These are phyloP conservation scores for Epinephelus awoara DNA, from an alignment of 2,797 vertebrate species.

Conservation along the genomic window DNA sequence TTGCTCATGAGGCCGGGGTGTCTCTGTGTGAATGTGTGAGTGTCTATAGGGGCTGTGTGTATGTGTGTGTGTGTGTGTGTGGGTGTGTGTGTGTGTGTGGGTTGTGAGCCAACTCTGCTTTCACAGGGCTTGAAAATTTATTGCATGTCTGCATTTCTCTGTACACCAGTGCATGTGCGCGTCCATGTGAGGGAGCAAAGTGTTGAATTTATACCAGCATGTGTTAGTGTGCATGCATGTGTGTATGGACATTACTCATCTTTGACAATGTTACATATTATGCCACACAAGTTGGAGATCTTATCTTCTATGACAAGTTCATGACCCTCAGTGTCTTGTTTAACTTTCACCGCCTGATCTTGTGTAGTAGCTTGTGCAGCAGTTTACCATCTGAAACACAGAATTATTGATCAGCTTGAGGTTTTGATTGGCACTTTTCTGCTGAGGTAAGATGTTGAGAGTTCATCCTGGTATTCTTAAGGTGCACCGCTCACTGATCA, in stretches of 20 bases:
- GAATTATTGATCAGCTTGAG: constrained; percentile 21
- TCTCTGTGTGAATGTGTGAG: constrained; percentile 75
- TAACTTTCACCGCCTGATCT: constrained; percentile 13
- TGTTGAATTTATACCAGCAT: constrained; percentile 64
- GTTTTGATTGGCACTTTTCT: constrained; percentile 47
- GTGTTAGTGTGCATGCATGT: constrained; percentile 40
- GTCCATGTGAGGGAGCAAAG: constrained; percentile 44
- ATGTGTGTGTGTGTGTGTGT: constrained; percentile 41
- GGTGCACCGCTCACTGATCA: constrained; percentile 33
- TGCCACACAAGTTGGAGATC: constrained; percentile 35
- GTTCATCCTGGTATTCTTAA: constrained; percentile 21
- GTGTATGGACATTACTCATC: constrained; percentile 45
- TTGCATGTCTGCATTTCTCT: constrained; percentile 80
- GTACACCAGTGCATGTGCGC: constrained; percentile 44
- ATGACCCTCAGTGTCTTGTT: constrained; percentile 10
- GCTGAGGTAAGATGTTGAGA: constrained; percentile 32
- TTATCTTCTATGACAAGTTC: constrained; percentile 23
- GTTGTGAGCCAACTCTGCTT: constrained; percentile 56
- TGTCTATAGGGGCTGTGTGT: constrained; percentile 67
- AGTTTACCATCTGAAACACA: constrained; percentile 22
- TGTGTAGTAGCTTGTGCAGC: neutral
- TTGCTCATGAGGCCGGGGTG: constrained; percentile 83
- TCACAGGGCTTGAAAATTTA: constrained; percentile 73
- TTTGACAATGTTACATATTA: constrained; percentile 49
- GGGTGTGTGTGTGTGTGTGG: constrained; percentile 41